Conservation (phyloP, 1,140 invertebrate genomes). For the Ctenoplectra terminalis region DNA sequence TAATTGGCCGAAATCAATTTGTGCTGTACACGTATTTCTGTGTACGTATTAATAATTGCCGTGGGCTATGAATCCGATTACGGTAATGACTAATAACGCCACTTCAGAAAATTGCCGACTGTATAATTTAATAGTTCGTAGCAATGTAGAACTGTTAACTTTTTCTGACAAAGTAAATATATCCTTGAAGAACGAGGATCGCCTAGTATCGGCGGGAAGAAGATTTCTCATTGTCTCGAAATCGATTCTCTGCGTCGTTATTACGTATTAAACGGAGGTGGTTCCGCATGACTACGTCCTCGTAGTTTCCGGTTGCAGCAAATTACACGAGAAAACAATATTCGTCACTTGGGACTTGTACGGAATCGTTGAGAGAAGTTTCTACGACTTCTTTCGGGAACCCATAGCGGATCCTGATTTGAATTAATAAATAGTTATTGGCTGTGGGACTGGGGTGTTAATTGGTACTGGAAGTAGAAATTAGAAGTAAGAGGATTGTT, state of each 20-base stretch:
- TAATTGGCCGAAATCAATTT: conserved; percentile 51
- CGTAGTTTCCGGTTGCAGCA: conserved; percentile 44
- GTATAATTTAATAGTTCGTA: background rate
- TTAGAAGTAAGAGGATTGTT: no score
- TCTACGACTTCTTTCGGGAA: conserved; percentile 22
- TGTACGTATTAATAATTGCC: conserved; percentile 40
- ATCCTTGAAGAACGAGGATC: background rate
- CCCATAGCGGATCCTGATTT: conserved; percentile 57
- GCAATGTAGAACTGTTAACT: no score
- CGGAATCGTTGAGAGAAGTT: background rate
- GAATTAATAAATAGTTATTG: conserved; percentile 52
- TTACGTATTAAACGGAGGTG: background rate
- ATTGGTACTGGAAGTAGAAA: background rate
- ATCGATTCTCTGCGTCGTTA: background rate
- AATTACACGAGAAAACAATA: conserved; percentile 62
- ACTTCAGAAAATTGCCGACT: conserved; percentile 12
- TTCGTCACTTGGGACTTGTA: conserved; percentile 35
- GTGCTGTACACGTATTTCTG: conserved; percentile 34
- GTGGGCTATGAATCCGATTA: conserved; percentile 16
- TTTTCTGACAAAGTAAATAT: no score
- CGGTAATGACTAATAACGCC: background rate
- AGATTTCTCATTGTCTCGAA: background rate
- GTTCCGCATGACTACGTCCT: no score
- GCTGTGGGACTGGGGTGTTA: background rate
- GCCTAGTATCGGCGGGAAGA: background rate